Evolutionary conservation across 2,888 invertebrate species (phyloP), one percentile per base, ranked within the genome.

Genomic region (Limenitis camilla): DNA sequence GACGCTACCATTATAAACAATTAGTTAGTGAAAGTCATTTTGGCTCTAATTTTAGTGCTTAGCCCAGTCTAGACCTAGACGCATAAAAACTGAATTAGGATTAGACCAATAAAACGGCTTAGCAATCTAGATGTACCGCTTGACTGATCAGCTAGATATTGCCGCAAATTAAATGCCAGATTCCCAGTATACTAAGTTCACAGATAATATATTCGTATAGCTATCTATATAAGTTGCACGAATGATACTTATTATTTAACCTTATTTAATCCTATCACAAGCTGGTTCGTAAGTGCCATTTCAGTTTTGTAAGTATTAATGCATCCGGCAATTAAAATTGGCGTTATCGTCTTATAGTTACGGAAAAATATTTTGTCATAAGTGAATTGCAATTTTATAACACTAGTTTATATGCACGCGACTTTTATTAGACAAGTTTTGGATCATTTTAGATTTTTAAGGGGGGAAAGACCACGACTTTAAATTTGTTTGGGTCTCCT

Each of bases 41-140:
- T 62, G 71, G 71, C 73, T 69, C 65, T 66, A 68, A 69, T 64
- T 62, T 70, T 60, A 64, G 67, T 68, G 64, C 64, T 70, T 68
- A 72, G 75, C 72, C 74, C 67, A 71, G 64, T 69, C 63, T 63
- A 68, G 67, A 61, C 56, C 66, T 64, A 72, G 77, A 74, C 78
- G 58, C 58, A 73, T 77, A 81, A 83, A 85, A 83, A 83, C 79
- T 76, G 76, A 78, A 81, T 78, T 76, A 81, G 85, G 85, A 86
- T 87, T 83, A 85, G 76, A 66, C 74, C 71, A 77, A 79, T 81
- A 76, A 78, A 84, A 79, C 78, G 74, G 74, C 81, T 81, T 79
- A 76, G 74, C 77, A 78, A 86, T 84, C 83, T 84, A 80, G 83
- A 81, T 79, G 71, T 80, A 72, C 73, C 72, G 85, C 82, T 74